A percentile compares a stretch with the other conserved stretches of the same genome.
Evolutionary conservation across 2,888 invertebrate genomes (phyloP).

Genomic region (Tachina lurida): DNA sequence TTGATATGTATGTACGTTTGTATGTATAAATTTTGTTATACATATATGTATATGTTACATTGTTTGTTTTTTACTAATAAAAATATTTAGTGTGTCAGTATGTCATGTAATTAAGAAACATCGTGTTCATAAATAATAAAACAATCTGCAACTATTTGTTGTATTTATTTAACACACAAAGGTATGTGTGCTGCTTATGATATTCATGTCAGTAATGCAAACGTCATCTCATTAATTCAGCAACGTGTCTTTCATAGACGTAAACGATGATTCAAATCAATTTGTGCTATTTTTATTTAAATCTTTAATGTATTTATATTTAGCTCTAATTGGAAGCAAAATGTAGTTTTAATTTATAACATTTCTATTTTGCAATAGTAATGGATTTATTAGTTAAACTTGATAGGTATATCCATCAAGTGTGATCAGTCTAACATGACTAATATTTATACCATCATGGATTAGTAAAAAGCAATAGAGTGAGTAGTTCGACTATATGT

Average conservation of each 20-base stretch:
- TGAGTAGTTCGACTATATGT: too few species aligned
- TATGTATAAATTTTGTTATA: too few species aligned
- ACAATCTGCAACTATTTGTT: not conserved
- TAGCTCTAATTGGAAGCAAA: not conserved
- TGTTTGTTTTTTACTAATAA: not conserved
- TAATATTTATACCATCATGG: too few species aligned
- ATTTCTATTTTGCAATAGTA: too few species aligned
- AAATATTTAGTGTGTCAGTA: not conserved
- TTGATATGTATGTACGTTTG: too few species aligned
- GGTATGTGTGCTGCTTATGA: not conserved
- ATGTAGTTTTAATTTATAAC: too few species aligned
- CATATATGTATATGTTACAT: too few species aligned
- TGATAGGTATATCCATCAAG: too few species aligned
- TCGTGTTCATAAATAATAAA: constrained; percentile 19
- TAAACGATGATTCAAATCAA: not conserved
- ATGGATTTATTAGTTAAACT: too few species aligned
- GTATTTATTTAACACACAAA: not conserved
- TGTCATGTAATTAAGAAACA: not conserved
- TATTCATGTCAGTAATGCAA: not conserved
- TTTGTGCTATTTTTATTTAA: constrained; percentile 1
- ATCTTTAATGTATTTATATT: not conserved
- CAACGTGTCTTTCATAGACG: not conserved
- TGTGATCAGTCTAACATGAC: too few species aligned
- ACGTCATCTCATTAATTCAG: constrained; percentile 18
- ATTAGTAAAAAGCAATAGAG: too few species aligned